Conservation (phyloP, 1,140 invertebrate genomes). For the Zaprionus africanus region DNA sequence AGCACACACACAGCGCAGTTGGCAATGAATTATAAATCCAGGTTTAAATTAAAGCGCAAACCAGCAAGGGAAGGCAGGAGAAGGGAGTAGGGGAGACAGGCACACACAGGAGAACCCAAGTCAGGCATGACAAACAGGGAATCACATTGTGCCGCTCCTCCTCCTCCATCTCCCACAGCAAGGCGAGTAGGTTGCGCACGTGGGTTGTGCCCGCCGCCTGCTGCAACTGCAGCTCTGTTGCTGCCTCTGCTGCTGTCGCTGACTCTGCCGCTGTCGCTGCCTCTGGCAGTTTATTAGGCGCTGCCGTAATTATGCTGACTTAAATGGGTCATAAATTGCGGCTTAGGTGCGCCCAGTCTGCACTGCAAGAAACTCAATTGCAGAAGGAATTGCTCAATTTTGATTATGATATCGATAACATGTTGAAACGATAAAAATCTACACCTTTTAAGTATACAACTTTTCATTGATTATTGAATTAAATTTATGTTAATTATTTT, state of each 20-base stretch:
- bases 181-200: constrained; percentile 60
- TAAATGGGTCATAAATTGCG: constrained; percentile 83
- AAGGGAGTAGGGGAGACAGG: background rate
- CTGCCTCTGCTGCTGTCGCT: constrained; percentile 5
- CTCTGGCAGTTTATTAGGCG: constrained; percentile 60
- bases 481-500: no score
- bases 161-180: background rate
- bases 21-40: constrained; percentile 83
- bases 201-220: constrained; percentile 38
- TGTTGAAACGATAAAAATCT: no score
- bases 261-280: constrained; percentile 8
- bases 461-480: no score
- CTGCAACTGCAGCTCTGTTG: constrained; percentile 17
- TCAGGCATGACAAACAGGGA: constrained; percentile 22
- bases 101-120: constrained; percentile 8
- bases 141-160: background rate
- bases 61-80: constrained; percentile 13
- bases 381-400: no score
- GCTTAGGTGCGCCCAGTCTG: constrained; percentile 30
- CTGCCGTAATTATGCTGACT: constrained; percentile 79
- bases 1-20: constrained; percentile 40
- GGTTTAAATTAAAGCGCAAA: constrained; percentile 78
- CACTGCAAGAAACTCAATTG: background rate
- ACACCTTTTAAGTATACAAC: no score
- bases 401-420: no score